Base-by-base conservation (phyloP, 2,797 vertebrate species). In the Podarcis lilfordi region DNA sequence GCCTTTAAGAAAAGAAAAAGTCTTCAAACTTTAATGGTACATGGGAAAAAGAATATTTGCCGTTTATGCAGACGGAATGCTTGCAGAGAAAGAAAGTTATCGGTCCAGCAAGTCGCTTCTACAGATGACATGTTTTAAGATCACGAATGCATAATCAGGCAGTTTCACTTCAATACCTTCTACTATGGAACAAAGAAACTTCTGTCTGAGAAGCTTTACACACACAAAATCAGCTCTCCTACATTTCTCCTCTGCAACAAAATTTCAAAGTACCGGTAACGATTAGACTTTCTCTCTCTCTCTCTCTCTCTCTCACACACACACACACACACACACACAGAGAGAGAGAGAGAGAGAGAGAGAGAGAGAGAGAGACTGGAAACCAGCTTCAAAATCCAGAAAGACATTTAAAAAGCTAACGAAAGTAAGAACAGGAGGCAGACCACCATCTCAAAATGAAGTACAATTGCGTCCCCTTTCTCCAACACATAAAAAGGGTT, bases 121-220 rank as follows among this genome's bases (percentile, higher is more conserved):
- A 64, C 91, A 86, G 87, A 68, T 72, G 86, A 88, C 82, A 85
- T 88, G 86, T 72, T 80, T 89, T 68, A 91, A 72, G 17, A 74
- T 88, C 59, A 79, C 61, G 86, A 81, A 8, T 50, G 81, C 25
- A 2, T 40, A 89, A 89, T 55, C 71, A n/a, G 88, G 71, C 89
- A 85, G 80, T 86, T 85, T 79, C 85, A 93, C 86, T 91, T 92
- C 89, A 88, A 75, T 89, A 93, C 93, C 90, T 91, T 77, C 91
- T 74, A 71, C 88, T 1, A 88, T 86, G 15, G 81, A 96, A 97
- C 97, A 97, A 97, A 97, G 96, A 95, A 96, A 93, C 90, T 93
- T 94, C 95, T 95, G 92, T 85, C 78, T n/a, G 71, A 91, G 74
- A 0, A 85, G 87, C 94, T 89, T 81, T n/a, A 15, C 32, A 2